Base-by-base conservation (phyloP, 2,797 vertebrate genomes). In the Spizella passerina region DNA sequence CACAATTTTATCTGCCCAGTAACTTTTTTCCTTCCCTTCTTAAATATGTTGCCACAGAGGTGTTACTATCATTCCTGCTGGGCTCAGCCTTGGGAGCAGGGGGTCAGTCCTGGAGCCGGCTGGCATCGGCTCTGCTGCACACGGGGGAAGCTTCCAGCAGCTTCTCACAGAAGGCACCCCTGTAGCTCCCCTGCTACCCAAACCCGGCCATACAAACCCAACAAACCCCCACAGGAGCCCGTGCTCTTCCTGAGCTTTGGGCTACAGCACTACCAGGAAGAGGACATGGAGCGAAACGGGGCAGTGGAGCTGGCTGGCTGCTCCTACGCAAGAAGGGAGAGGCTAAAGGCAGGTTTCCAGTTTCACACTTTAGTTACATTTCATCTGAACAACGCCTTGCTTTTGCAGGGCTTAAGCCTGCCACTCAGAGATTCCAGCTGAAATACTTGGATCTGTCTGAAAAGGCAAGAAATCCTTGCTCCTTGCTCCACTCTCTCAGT, bases 241-340 rank as follows among this genome's bases (percentile, higher is more conserved):
- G 16, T 10, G 29, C 46, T 60, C 52, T 19, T 68, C 46, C 21
- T 5, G 1, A 60, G 6, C 50, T 27, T 55, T 61, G 63, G 69
- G 41, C 57, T 52, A 44, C 52, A 39, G 4, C 3, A 13, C 46
- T 56, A 17, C 17, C 47, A 80, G 38, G 44, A 34, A 65, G 2
- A 24, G 6, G 41, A 34, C 4, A 49, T 0, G 0, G 29, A 77
- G 20, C 29, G 73, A 8, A 49, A 20, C 0, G 0, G 24, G 32
- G 20, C 27, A 64, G 23, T 1, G 20, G 65, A 57, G 61, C 26
- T 1, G 5, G n/a, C 19, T 82, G 46, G 22, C 16, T 72, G 53
- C 65, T 91, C 71, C 52, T 36, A 19, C 0, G 1, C 1, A 12
- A 61, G 39, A 69, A 30, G 14, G 26, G 13, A 82, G 43, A n/a